Conservation (phyloP, 2,797 vertebrate genomes). For the Parambassis ranga region DNA sequence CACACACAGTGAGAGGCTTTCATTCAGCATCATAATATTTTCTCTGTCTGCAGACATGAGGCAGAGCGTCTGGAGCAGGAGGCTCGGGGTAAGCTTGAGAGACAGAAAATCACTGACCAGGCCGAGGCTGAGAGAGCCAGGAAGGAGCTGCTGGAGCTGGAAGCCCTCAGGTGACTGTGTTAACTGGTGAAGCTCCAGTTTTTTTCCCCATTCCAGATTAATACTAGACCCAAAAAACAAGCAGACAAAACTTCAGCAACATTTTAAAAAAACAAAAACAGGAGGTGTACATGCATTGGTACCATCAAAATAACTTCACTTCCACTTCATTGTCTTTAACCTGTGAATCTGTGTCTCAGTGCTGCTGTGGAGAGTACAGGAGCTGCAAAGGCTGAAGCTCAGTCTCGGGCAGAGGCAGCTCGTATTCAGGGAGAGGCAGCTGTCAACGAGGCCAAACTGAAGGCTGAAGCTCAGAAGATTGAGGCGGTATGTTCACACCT, state of each 20-base stretch:
- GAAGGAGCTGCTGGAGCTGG: slow-evolving; percentile 89
- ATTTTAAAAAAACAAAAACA: no score
- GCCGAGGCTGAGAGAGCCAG: slow-evolving; percentile 85
- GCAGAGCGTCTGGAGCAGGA: slow-evolving; percentile 91
- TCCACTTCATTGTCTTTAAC: no score
- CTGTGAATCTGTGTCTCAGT: slow-evolving; percentile 69
- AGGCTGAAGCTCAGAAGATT: slow-evolving; percentile 85
- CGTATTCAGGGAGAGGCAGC: slow-evolving; percentile 89
- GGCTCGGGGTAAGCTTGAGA: slow-evolving; percentile 87
- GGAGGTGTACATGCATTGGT: no score
- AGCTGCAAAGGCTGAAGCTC: slow-evolving; percentile 88
- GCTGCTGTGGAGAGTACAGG: slow-evolving; percentile 90
- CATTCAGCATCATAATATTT: neutral
- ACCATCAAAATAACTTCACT: no score
- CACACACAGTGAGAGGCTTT: rapidly evolving
- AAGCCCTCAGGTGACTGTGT: slow-evolving; percentile 84
- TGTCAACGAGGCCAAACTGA: slow-evolving; percentile 87
- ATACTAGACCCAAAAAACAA: no score
- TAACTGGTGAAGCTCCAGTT: neutral
- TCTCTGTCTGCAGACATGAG: slow-evolving; percentile 80
- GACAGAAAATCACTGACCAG: slow-evolving; percentile 90
- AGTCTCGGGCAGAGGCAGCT: slow-evolving; percentile 86
- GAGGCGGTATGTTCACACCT: slow-evolving; percentile 79
- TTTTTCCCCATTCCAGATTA: no score
- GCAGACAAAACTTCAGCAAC: no score